Conservation (phyloP, 2,888 invertebrate genomes). For the Drosophila melanocephala region DNA sequence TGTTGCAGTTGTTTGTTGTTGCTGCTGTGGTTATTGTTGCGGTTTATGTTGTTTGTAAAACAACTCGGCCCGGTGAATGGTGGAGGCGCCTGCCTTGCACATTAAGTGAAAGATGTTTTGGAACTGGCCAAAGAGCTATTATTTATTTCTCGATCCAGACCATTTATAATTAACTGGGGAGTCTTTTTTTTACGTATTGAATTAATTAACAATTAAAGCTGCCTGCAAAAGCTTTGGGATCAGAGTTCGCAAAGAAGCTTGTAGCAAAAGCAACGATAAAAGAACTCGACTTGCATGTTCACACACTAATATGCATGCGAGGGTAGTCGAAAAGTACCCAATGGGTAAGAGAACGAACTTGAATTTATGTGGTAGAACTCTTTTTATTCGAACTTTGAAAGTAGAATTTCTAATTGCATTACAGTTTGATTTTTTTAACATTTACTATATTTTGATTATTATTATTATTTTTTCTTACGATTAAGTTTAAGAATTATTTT, state of each 20-base stretch:
- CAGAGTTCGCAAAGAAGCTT: not conserved
- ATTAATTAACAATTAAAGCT: not conserved
- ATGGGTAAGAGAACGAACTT: not conserved
- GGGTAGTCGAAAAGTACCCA: not conserved
- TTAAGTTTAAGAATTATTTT: not conserved
- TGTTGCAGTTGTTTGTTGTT: constrained; percentile 5
- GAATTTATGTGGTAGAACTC: not conserved
- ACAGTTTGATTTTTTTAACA: not conserved
- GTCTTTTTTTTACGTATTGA: not conserved
- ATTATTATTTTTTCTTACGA: not conserved
- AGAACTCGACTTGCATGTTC: not conserved
- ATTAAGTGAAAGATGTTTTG: constrained; percentile 45
- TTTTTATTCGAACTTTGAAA: not conserved
- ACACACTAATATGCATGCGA: not conserved
- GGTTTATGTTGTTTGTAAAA: constrained; percentile 25
- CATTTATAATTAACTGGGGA: not conserved
- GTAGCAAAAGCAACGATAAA: not conserved
- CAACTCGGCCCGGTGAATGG: constrained; percentile 49
- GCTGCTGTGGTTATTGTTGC: constrained; percentile 14
- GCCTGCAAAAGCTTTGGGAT: not conserved
- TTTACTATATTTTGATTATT: not conserved
- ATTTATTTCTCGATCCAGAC: constrained; percentile 8
- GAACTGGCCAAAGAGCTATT: constrained; percentile 10
- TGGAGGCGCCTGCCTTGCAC: constrained; percentile 20
- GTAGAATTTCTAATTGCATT: not conserved